phyloP scores from a whole-genome alignment of 1,140 invertebrate genomes.

The Hestina assimilis region DNA sequence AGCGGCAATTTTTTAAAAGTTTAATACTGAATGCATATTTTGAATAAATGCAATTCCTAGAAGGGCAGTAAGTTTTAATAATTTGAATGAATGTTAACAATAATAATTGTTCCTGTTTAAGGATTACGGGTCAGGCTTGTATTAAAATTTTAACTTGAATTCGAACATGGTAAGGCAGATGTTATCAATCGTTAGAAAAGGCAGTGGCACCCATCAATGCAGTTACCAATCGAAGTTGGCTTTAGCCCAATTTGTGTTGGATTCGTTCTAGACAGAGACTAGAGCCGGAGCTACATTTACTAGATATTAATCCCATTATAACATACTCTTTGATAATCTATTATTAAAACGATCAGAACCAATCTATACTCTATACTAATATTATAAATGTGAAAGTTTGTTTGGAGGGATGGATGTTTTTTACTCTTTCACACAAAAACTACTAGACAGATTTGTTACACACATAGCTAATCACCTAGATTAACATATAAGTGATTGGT shows the following conservation, averaged over 20 bases:
- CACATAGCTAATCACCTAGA: too few relatives aligned
- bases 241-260: slow-evolving; percentile 47
- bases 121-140: neutral
- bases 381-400: too few relatives aligned
- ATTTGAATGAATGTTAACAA: too few relatives aligned
- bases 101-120: neutral
- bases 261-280: slow-evolving; percentile 35
- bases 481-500: too few relatives aligned
- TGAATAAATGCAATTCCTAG: too few relatives aligned
- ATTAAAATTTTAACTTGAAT: neutral
- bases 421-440: too few relatives aligned
- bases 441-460: too few relatives aligned
- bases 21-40: slow-evolving; percentile 5
- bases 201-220: slow-evolving; percentile 37
- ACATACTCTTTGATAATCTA: slow-evolving; percentile 30
- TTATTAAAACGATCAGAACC: slow-evolving; percentile 19
- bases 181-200: slow-evolving; percentile 37
- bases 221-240: slow-evolving; percentile 54
- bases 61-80: too few relatives aligned
- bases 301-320: slow-evolving; percentile 46
- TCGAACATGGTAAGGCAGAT: slow-evolving; percentile 18
- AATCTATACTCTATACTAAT: neutral
- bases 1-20: neutral
- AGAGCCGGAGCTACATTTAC: slow-evolving; percentile 16
- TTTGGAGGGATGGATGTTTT: too few relatives aligned